Evolutionary conservation across 2,113 vertebrate genomes (phyloP).

Genomic region (Pedetes capensis): DNA sequence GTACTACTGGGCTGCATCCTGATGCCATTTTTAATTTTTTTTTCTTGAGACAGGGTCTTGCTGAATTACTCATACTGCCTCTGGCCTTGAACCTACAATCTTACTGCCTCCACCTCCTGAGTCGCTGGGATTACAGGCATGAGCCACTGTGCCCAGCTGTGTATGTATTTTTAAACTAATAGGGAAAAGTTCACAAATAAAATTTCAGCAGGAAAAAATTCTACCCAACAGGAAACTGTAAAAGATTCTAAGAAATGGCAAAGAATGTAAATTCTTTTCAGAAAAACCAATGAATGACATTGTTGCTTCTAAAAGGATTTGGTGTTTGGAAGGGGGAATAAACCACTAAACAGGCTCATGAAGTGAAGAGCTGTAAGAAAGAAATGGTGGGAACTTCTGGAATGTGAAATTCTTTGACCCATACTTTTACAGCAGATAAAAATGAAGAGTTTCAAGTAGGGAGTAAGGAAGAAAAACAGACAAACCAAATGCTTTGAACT

Average conservation of each 20-base stretch:
- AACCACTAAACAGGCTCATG: not conserved
- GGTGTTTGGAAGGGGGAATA: not conserved
- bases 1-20: no score
- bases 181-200: conserved; percentile 32
- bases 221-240: conserved; percentile 32
- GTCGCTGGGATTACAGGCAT: no score
- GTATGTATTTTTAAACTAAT: conserved; percentile 46
- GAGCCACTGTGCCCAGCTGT: no score
- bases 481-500: not conserved
- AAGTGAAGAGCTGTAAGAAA: not conserved
- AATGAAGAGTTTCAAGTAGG: not conserved
- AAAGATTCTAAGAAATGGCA: conserved; percentile 62
- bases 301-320: conserved; percentile 34
- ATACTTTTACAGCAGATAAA: conserved; percentile 28
- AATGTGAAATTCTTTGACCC: not conserved
- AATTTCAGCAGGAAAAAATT: conserved; percentile 1
- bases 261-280: conserved; percentile 59
- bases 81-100: no score
- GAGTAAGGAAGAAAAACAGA: not conserved
- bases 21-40: no score
- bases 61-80: no score
- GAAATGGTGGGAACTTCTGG: not conserved
- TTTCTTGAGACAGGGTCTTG: no score
- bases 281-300: conserved; percentile 56
- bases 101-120: no score